phyloP scores from a whole-genome alignment of 2,888 invertebrate species.

The Meliscaeva auricollis region DNA sequence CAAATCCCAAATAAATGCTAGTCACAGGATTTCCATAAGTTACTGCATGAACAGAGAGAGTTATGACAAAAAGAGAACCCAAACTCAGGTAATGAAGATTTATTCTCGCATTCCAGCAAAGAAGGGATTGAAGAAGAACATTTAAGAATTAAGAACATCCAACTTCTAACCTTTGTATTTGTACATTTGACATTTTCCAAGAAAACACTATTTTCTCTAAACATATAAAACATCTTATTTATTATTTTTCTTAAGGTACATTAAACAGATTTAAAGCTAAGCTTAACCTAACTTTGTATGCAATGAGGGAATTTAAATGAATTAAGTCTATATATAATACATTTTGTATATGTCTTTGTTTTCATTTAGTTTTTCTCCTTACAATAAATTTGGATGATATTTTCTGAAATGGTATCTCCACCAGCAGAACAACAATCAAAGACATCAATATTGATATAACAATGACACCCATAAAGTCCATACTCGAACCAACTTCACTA shows the following conservation, averaged over 20 bases:
- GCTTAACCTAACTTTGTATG: not conserved
- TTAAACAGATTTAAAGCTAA: not conserved
- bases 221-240: not conserved
- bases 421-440: constrained; percentile 77
- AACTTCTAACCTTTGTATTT: no score
- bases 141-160: no score
- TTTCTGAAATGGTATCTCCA: constrained; percentile 79
- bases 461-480: constrained; percentile 78
- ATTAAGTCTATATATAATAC: constrained; percentile 34
- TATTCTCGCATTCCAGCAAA: no score
- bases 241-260: not conserved
- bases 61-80: no score
- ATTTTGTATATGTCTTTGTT: not conserved
- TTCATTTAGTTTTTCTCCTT: constrained; percentile 22
- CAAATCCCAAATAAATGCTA: no score
- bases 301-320: not conserved
- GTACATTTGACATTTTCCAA: no score
- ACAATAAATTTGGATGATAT: constrained; percentile 77
- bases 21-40: no score
- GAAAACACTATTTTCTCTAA: no score
- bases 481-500: constrained; percentile 78
- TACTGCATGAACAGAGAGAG: no score
- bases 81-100: no score
- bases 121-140: no score
- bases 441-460: constrained; percentile 77